phyloP scores from a whole-genome alignment of 2,113 vertebrate genomes.

The Turnix velox region DNA sequence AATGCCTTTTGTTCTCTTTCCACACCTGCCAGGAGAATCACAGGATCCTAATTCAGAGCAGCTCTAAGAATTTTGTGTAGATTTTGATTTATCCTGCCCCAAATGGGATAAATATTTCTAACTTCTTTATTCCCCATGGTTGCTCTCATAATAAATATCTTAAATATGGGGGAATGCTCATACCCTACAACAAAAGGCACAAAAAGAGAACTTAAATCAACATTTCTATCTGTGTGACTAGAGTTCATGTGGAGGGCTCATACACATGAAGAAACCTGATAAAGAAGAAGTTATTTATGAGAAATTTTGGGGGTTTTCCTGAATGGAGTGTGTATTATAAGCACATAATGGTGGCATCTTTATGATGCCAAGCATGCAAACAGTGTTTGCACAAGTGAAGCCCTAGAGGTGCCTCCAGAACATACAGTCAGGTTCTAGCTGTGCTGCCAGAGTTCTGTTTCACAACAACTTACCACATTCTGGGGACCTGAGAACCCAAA shows the following conservation, averaged over 20 bases:
- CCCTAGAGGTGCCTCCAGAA: neutral
- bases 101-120: neutral
- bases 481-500: neutral
- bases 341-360: neutral
- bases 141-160: neutral
- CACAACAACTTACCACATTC: neutral
- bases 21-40: neutral
- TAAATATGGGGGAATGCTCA: neutral
- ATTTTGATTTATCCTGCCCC: neutral
- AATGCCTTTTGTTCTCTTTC: neutral
- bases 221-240: neutral
- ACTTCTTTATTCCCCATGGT: neutral
- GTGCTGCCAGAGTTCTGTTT: neutral
- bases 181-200: neutral
- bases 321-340: neutral
- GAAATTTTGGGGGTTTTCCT: neutral
- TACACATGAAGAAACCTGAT: neutral
- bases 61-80: neutral
- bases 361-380: neutral
- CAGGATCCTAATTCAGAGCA: neutral
- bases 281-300: neutral
- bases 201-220: neutral
- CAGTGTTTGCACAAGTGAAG: neutral
- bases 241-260: neutral
- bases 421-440: neutral